Evolutionary conservation across 2,888 invertebrate species (phyloP), one percentile per base, ranked within the genome.

Genomic region (Pristionchus arcanus): DNA sequence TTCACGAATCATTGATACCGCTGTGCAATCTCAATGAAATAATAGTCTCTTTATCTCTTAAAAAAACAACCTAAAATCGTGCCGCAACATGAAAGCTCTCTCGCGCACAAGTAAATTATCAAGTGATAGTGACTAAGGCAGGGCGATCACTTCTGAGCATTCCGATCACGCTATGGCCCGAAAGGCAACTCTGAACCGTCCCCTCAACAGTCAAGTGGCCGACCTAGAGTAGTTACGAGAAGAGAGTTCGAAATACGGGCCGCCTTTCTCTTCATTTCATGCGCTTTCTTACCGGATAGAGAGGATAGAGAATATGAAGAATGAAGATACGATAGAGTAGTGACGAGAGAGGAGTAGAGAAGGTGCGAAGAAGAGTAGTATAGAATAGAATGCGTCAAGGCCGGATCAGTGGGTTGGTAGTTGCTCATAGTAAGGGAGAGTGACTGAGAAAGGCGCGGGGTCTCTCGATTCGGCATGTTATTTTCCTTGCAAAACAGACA

Each of bases 311-410:
- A 68, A n/a, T n/a, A 7, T 28, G n/a, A 5, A 42, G 9, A 42
- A 42, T 42, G 42, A 42, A 42, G 42, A 42, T 3, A 42, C 42
- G 42, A 9, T 42, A 42, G 42, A 42, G 9, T 42, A 42, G 42
- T 42, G 42, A 42, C 63, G 63, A 63, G 63, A 63, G 63, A 63
- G 63, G 63, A 63, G 63, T 63, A 21, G 63, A 13, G 63, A 63
- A 63, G 63, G 63, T 63, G 63, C 21, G 55, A 55, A 55, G 55
- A 55, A 31, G 71, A 31, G 71, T 2, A 37, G 31, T 74, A 31
- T n/a, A 37, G 37, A 74, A 31, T 31, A 77, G 25, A 19, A 42
- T 25, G 37, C 81, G 81, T 81, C 81, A 81, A 81, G 81, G 81
- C 28, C 81, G 81, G 81, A 81, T 74, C 74, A 74, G 49, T 0